phyloP scores from a whole-genome alignment of 1,140 invertebrate species.

The Atopsyche davidsoni region DNA sequence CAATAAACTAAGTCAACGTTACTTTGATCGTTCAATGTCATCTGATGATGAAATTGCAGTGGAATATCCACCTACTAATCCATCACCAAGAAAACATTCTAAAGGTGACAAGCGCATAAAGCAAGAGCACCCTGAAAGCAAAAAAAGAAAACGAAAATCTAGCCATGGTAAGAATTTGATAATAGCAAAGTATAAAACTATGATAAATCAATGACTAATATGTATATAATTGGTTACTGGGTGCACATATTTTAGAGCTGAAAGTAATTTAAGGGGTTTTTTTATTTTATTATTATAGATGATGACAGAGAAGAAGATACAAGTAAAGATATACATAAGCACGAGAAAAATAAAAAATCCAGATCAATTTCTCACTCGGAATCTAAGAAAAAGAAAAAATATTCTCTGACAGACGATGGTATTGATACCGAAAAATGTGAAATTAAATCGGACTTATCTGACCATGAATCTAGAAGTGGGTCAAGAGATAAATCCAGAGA shows the following conservation, averaged over 20 bases:
- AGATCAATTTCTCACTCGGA: too few species aligned
- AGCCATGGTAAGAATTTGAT: constrained; percentile 15
- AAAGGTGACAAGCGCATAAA: constrained; percentile 29
- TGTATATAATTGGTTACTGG: too few species aligned
- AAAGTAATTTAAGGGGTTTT: too few species aligned
- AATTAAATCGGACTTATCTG: constrained; percentile 6
- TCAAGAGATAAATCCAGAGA: too few species aligned
- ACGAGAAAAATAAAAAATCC: constrained; percentile 4
- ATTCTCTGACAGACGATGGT: too few species aligned
- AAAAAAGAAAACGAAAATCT: constrained; percentile 22
- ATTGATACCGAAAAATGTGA: too few species aligned
- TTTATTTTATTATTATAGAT: constrained; percentile 21
- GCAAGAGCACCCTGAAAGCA: constrained; percentile 17
- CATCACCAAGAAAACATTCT: constrained; percentile 36
- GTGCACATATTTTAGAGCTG: too few species aligned
- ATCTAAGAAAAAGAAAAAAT: neutral
- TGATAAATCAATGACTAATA: too few species aligned
- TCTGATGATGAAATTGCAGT: constrained; percentile 69
- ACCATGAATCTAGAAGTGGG: constrained; percentile 2
- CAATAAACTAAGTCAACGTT: constrained; percentile 69
- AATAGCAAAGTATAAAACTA: too few species aligned
- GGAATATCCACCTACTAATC: constrained; percentile 54
- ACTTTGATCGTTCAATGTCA: constrained; percentile 71
- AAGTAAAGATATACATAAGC: constrained; percentile 1
- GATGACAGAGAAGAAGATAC: constrained; percentile 17